A percentile compares a stretch with the other conserved stretches of the same genome.
phyloP scores from a whole-genome alignment of 2,113 vertebrate genomes.

The Pelodiscus sinensis region DNA sequence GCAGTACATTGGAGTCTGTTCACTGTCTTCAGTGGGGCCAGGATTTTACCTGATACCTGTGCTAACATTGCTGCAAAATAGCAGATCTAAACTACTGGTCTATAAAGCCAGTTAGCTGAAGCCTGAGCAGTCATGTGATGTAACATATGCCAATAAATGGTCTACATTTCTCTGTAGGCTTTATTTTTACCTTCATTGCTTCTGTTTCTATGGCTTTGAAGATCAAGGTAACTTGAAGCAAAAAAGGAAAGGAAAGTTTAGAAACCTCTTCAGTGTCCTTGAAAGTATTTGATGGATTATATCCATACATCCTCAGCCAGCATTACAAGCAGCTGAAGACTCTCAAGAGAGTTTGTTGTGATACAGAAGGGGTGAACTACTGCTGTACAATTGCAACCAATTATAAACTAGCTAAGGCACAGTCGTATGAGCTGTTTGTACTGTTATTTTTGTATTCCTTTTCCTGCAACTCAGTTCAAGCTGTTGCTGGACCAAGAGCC shows the following conservation, averaged over 20 bases:
- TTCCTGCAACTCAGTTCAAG: neutral
- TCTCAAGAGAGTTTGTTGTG: neutral
- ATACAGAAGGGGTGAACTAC: neutral
- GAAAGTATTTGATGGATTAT: neutral
- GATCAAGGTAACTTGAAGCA: neutral
- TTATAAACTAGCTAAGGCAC: neutral
- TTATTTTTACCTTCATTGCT: neutral
- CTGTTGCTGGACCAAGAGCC: neutral
- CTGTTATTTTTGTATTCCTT: fast-evolving
- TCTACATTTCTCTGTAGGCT: neutral
- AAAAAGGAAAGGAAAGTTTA: neutral
- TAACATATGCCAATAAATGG: neutral
- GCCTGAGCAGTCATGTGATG: neutral
- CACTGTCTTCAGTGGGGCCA: neutral
- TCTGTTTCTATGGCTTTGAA: neutral
- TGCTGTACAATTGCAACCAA: fast-evolving
- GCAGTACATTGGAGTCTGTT: neutral
- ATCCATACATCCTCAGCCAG: neutral
- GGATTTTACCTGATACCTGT: neutral
- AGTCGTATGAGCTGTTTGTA: neutral
- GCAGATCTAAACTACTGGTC: fast-evolving
- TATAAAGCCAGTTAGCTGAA: fast-evolving
- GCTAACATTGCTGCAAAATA: neutral
- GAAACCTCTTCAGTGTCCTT: neutral
- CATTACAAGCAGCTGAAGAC: neutral